phyloP scores from a whole-genome alignment of 2,113 vertebrate species.

The Mormoops blainvillei region DNA sequence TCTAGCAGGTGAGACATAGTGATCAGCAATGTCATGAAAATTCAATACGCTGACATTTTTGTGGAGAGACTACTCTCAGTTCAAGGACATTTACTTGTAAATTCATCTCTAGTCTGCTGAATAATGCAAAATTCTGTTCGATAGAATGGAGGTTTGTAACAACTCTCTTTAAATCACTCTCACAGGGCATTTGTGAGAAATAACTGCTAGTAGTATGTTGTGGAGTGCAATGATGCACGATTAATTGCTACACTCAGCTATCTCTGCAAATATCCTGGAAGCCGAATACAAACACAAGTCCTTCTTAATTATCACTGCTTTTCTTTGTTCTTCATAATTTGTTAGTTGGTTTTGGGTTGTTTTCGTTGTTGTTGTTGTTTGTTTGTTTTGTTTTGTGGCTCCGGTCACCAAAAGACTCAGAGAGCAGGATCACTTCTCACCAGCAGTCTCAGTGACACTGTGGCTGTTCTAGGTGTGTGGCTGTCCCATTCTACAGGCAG shows the following conservation, averaged over 20 bases:
- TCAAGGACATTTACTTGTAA: slow-evolving; percentile 21
- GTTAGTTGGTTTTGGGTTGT: background rate
- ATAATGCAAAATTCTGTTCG: background rate
- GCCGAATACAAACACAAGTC: background rate
- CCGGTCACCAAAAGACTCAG: background rate
- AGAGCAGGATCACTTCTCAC: background rate
- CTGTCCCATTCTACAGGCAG: background rate
- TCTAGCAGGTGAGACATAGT: slow-evolving; percentile 19
- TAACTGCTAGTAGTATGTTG: background rate
- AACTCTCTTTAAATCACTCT: background rate
- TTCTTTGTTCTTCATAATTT: background rate
- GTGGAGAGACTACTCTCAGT: background rate
- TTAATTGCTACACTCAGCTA: background rate
- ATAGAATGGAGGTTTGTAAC: background rate
- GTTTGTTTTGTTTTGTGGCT: background rate
- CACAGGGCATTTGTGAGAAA: background rate
- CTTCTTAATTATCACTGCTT: background rate
- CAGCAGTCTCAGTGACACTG: background rate
- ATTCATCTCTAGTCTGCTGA: slow-evolving; percentile 11
- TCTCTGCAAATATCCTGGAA: background rate
- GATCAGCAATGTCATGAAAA: background rate
- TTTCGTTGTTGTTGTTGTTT: background rate
- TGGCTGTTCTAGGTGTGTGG: background rate
- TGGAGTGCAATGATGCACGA: background rate
- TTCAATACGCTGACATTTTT: slow-evolving; percentile 29